Percentiles rank a stretch among this genome's conserved stretches.
Conservation (phyloP, 30 jellyfish, hydroid and myxozoan species). For the Nemopilema nomurai region DNA sequence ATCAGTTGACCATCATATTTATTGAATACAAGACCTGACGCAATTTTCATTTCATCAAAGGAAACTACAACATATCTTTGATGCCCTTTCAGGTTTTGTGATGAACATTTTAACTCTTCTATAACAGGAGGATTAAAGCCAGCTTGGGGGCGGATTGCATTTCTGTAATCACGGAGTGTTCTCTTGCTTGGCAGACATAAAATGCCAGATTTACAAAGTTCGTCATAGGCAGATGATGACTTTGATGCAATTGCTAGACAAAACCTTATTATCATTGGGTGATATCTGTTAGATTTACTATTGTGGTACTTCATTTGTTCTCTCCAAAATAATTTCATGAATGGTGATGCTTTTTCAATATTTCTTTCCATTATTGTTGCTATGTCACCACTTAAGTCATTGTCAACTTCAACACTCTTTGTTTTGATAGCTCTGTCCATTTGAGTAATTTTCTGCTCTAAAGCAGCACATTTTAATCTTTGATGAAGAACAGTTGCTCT, state of each 20-base stretch:
- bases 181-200: slow-evolving; percentile 41
- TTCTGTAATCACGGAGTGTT: slow-evolving; percentile 4
- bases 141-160: background rate
- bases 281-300: background rate
- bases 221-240: slow-evolving; percentile 51
- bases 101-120: background rate
- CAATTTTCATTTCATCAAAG: slow-evolving; percentile 55
- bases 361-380: background rate
- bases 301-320: slow-evolving; percentile 34
- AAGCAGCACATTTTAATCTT: slow-evolving; percentile 23
- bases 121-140: slow-evolving; percentile 23
- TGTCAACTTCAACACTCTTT: slow-evolving; percentile 4
- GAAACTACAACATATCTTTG: slow-evolving; percentile 5
- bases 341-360: slow-evolving; percentile 8
- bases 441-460: background rate
- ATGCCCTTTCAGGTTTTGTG: background rate
- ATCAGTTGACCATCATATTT: slow-evolving; percentile 39
- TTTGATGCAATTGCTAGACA: slow-evolving; percentile 49
- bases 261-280: slow-evolving; percentile 52
- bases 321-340: slow-evolving; percentile 57
- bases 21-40: slow-evolving; percentile 31
- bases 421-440: slow-evolving; percentile 5
- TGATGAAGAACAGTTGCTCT: slow-evolving; percentile 33
- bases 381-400: slow-evolving; percentile 5
- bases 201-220: slow-evolving; percentile 16